Evolutionary conservation across 2,113 vertebrate species (phyloP), one percentile per base, ranked within the genome.

Genomic region (Hemibagrus wyckioides): DNA sequence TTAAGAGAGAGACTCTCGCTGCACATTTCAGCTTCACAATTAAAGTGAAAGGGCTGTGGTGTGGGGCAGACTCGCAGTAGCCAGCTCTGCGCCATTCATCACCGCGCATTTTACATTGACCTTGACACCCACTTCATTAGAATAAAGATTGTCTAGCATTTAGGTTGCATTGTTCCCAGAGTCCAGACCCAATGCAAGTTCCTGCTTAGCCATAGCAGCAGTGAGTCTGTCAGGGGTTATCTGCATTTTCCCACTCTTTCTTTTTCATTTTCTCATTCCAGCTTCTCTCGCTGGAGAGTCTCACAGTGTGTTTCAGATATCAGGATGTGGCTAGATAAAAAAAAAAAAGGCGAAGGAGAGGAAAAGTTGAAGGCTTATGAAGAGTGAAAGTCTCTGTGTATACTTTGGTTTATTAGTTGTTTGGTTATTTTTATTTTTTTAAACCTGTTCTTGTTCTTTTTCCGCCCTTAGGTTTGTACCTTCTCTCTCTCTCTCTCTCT

Each of bases 111-210:
- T 96, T 97, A 95, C 94, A 97, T 96, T 98, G 97, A 97, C 97
- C 97, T 98, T 98, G 97, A 97, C 96, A 97, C 97, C 96, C 95
- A 97, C 96, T 97, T 98, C 96, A 98, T 98, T 98, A 97, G 96
- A 98, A 98, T 98, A 97, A 98, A 98, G 97, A 98, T 97, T 97
- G 97, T 97, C 96, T 97, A 97, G 97, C 96, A 95, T 97, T 98
- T 97, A 98, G 96, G 96, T 96, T 96, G 96, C 96, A 97, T 96
- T 96, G 96, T 96, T 97, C 96, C 95, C 94, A 94, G 95, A 94
- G 95, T 94, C 95, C 95, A 96, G 95, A 96, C 96, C 96, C 96
- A 95, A 96, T 96, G 95, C 96, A 97, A 96, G 96, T 96, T 96
- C 96, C 96, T 95, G 94, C 96, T 95, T 95, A 94, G 95, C 95